Evolutionary conservation across 2,113 vertebrate genomes (phyloP), one percentile per base, ranked within the genome.

Genomic region (Atherinomorus stipes): DNA sequence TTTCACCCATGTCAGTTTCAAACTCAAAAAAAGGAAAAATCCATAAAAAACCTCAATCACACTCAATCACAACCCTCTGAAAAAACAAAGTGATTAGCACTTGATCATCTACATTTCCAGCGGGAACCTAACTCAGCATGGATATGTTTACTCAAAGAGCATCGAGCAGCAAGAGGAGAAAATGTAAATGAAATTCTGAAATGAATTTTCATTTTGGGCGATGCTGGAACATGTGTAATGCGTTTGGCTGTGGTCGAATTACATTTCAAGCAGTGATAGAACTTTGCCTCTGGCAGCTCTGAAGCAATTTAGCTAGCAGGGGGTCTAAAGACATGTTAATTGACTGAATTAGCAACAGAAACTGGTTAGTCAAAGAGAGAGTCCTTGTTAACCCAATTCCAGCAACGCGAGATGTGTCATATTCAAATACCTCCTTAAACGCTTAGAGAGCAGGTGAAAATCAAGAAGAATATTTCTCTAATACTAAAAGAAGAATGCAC

Each of bases 131-230:
- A 78, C 73, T 70, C 65, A 80, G 68, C 66, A 8, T 57, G 60
- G 54, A 42, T 40, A 50, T 28, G 69, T 38, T 60, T 50, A 68
- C 64, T 60, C 26, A 59, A 57, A 74, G 72, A 11, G 75, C 31
- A 47, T 38, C 40, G 57, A 63, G 74, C 50, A 69, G 62, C 57
- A 81, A 31, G 49, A 71, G 54, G 45, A 81, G 52, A 76, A 77
- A 79, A 72, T 74, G 64, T 74, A 81, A 82, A 90, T 90, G 47
- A 80, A 81, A 87, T 87, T 77, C 80, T 59, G 50, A 82, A 90
- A 87, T 87, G 78, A 72, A 84, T 90, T 89, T 76, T 72, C 42
- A 78, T 85, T 79, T 80, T 26, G 49, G 74, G 38, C 37, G 69
- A 51, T 34, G 68, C 67, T 72, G 71, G 28, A 83, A 85, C 73